phyloP scores from a whole-genome alignment of 2,888 invertebrate genomes.

The Harpalus rubripes region DNA sequence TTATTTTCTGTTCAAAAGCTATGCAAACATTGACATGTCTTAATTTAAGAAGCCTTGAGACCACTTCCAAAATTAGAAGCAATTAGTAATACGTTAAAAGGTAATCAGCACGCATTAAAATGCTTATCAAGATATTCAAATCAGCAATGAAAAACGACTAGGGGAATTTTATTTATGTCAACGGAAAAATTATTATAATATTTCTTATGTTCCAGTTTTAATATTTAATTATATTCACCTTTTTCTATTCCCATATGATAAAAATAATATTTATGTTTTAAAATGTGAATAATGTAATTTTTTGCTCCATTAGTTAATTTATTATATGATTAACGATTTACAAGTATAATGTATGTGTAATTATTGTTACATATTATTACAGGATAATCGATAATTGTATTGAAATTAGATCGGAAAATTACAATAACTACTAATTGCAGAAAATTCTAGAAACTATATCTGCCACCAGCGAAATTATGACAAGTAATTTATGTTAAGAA shows the following conservation, averaged over 20 bases:
- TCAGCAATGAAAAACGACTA: not conserved
- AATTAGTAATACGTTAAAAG: conserved; percentile 41
- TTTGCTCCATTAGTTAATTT: conserved; percentile 33
- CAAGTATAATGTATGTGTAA: conserved; percentile 42
- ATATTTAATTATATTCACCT: conserved; percentile 22
- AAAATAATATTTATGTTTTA: conserved; percentile 13
- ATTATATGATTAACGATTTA: conserved; percentile 31
- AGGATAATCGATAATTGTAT: conserved; percentile 50
- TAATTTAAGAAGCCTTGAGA: conserved; percentile 12
- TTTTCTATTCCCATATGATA: conserved; percentile 22
- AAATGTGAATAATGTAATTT: conserved; percentile 30
- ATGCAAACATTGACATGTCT: conserved; percentile 15
- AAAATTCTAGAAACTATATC: conserved; percentile 19
- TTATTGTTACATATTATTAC: conserved; percentile 47
- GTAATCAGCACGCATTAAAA: not conserved
- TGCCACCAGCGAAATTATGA: not conserved
- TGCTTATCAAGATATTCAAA: conserved; percentile 8
- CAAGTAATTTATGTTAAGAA: not conserved
- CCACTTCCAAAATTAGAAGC: conserved; percentile 34
- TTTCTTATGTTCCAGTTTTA: not conserved
- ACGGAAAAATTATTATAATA: not conserved
- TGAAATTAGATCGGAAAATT: conserved; percentile 40
- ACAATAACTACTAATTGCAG: conserved; percentile 6
- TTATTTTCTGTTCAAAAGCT: not conserved
- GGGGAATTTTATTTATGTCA: not conserved